Percentiles rank a stretch among this genome's conserved stretches.
Evolutionary conservation across 2,888 invertebrate genomes (phyloP).

Genomic region (Mechanitis messenoides): DNA sequence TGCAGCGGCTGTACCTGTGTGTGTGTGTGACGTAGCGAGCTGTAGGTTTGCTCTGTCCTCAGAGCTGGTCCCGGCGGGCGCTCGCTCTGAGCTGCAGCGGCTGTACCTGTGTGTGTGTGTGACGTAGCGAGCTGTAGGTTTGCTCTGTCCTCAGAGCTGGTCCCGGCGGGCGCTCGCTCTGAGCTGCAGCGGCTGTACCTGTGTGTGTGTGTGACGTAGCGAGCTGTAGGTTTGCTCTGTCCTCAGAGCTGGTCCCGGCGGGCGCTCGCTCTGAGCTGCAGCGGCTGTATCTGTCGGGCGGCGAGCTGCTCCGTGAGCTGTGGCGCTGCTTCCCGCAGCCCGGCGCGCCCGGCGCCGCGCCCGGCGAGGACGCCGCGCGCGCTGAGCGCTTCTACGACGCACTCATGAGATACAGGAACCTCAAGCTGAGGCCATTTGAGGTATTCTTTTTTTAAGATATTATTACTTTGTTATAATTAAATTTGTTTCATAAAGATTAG

Average conservation of each 20-base stretch:
- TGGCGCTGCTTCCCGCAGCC: constrained; percentile 96
- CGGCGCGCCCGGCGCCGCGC: constrained; percentile 75
- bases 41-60: too few species aligned
- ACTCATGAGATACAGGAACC: constrained; percentile 89
- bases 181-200: too few species aligned
- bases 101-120: too few species aligned
- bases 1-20: too few species aligned
- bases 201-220: too few species aligned
- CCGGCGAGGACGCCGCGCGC: constrained; percentile 85
- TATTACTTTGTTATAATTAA: constrained; percentile 9
- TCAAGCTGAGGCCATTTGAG: constrained; percentile 90
- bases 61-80: too few species aligned
- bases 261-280: constrained; percentile 90
- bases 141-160: too few species aligned
- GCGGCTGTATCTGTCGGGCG: constrained; percentile 88
- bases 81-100: too few species aligned
- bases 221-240: background rate
- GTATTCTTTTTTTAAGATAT: constrained; percentile 51
- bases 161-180: too few species aligned
- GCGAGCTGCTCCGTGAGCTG: constrained; percentile 94
- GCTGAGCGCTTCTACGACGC: constrained; percentile 93
- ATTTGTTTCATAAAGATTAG: too few species aligned
- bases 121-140: too few species aligned
- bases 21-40: too few species aligned
- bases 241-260: constrained; percentile 86